Evolutionary conservation across 1,140 invertebrate genomes (phyloP), one percentile per base, ranked within the genome.

Genomic region (Popillia japonica): DNA sequence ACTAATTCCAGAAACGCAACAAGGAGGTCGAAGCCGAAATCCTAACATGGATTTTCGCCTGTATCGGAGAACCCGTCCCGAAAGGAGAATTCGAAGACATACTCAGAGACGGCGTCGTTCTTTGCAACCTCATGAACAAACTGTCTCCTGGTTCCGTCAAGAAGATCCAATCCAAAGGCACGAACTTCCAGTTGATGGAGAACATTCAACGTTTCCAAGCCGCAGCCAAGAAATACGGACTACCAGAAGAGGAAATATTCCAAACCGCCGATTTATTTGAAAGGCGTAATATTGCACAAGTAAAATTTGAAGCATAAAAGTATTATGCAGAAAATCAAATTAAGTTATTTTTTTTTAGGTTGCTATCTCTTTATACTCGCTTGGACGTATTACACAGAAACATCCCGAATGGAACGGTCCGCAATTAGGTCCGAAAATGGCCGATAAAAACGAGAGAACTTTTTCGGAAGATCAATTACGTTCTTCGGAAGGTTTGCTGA

Each of bases 151-250:
- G 95, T n/a, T 96, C 94, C 3, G 94, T 99, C 0, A 98, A 97
- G 86, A 99, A 99, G 87, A 99, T 99, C 79, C 97, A 99, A 87
- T 92, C 94, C 61, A 96, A 94, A 83, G 98, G 98, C 82, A 97
- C 96, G 27, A 98, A 98, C 82, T 99, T 99, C 88, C 97, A 98
- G 83, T 90, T 99, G 80, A 99, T 99, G 97, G 97, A 99, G 88
- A 99, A 99, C 86, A 95, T 99, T 83, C 96, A 98, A 87, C 93
- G 95, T 92, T 99, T 99, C 90, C 97, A 99, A 89, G 94, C 95
- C 17, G 96, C 95, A 0, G 92, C 95, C 55, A 97, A 96, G 88
- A 94, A 94, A 79, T 98, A 98, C 85, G 98, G 98, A 22, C 95
- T 99, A 10, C 97, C 94, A 42, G 94, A 98, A 84, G 96, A 98